Evolutionary conservation across 2,888 invertebrate species (phyloP).

Genomic region (Eugnorisma glareosa): DNA sequence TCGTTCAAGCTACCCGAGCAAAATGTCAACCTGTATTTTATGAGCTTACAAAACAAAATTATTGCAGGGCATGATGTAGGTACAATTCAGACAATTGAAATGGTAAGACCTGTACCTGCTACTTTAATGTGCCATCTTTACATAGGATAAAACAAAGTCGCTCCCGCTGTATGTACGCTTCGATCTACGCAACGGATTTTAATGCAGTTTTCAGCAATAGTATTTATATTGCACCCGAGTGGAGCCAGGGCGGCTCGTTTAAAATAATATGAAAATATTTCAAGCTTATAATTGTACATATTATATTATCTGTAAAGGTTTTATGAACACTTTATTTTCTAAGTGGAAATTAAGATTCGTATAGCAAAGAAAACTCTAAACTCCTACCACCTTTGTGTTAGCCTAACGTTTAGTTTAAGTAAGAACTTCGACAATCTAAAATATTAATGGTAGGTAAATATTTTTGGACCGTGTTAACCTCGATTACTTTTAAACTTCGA

Average conservation of each 20-base stretch:
- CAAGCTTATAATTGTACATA: neutral
- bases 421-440: slow-evolving; percentile 52
- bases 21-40: no score
- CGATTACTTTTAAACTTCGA: slow-evolving; percentile 46
- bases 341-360: slow-evolving; percentile 25
- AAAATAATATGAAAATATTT: neutral
- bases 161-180: no score
- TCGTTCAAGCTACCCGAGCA: no score
- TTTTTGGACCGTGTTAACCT: slow-evolving; percentile 34
- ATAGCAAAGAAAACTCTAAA: slow-evolving; percentile 22
- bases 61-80: neutral
- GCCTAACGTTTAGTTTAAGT: slow-evolving; percentile 34
- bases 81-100: neutral
- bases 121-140: no score
- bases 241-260: no score
- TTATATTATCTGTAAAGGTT: neutral
- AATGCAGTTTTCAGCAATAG: no score
- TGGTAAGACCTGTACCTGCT: neutral
- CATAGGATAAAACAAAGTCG: no score
- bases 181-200: no score
- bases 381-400: slow-evolving; percentile 12
- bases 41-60: neutral
- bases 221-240: no score
- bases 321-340: slow-evolving; percentile 11
- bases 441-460: slow-evolving; percentile 49